Evolutionary conservation across 2,113 vertebrate species (phyloP), one percentile per base, ranked within the genome.

Genomic region (Notiomystis cincta): DNA sequence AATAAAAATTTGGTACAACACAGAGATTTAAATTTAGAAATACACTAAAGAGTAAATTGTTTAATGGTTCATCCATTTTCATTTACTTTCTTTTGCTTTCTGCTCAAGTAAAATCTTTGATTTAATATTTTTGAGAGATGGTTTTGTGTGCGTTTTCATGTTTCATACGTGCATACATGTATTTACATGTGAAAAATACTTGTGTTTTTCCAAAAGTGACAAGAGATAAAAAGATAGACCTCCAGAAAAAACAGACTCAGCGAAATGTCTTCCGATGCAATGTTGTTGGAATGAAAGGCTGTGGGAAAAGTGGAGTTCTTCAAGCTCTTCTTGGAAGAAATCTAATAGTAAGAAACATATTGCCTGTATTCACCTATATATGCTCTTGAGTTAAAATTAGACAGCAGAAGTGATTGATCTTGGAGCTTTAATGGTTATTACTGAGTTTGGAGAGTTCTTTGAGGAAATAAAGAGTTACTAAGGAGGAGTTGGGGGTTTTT

Each of bases 191-290:
- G 67, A 73, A 69, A 87, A 92, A 33, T 48, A 37, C n/a, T 58
- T 90, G 16, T 84, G 50, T 83, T 90, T 88, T 91, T 84, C 60
- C 90, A 89, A 78, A 95, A 99, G 99, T 99, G 90, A 99, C 99
- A 15, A 99, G 99, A 94, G 99, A 99, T 97, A 99, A 99, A 96
- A 99, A 99, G 94, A 99, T 99, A 79, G 99, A 99, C 91, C 98
- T 99, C 53, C 99, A 99, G 97, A 99, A 99, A 98, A 99, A 99
- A 79, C 99, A 99, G 88, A 99, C 99, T 40, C 99, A 99, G 97
- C 98, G 99, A 87, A 99, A 98, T 38, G 99, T 99, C 42, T 99
- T 99, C 97, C 98, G 98, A 93, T 99, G 99, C 96, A 99, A 99
- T 33, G 98, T 99, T 45, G 95, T 99, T 91, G 99, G 99, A 13